Conservation (phyloP, 2,888 invertebrate genomes). For the Odontomyia ornata region DNA sequence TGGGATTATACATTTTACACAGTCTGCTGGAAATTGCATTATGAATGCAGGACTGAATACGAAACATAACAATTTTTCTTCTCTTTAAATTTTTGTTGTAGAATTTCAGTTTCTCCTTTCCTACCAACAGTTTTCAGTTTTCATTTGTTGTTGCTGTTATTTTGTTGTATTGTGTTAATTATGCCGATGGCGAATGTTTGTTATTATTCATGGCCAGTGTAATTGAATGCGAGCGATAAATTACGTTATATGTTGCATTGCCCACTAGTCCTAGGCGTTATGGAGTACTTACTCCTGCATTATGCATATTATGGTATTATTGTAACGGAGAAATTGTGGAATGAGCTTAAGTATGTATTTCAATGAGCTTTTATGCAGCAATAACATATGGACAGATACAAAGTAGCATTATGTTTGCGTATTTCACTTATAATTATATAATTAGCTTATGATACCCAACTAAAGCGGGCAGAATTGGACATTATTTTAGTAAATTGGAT, state of each 20-base stretch:
- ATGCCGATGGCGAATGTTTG: slow-evolving; percentile 20
- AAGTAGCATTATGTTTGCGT: no score
- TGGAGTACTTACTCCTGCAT: no score
- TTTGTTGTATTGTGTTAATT: slow-evolving; percentile 29
- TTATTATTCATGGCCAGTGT: slow-evolving; percentile 29
- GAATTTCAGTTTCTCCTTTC: background rate
- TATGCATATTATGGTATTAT: background rate
- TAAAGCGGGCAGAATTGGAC: background rate
- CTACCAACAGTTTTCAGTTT: background rate
- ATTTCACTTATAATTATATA: background rate
- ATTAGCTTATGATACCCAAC: background rate
- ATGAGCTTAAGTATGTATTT: background rate
- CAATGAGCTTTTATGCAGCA: background rate
- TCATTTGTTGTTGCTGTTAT: background rate
- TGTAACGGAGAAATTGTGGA: background rate
- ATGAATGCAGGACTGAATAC: slow-evolving; percentile 17
- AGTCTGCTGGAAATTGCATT: slow-evolving; percentile 36
- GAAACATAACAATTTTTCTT: background rate
- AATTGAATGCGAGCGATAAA: slow-evolving; percentile 36
- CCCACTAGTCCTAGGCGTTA: no score
- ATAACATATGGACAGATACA: no score
- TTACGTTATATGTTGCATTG: slow-evolving; percentile 10
- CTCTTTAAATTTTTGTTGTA: no score
- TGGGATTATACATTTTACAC: slow-evolving; percentile 36
- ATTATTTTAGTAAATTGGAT: slow-evolving; percentile 9